Evolutionary conservation across 2,797 vertebrate species (phyloP), one percentile per base, ranked within the genome.

Genomic region (Phoeniculus purpureus): DNA sequence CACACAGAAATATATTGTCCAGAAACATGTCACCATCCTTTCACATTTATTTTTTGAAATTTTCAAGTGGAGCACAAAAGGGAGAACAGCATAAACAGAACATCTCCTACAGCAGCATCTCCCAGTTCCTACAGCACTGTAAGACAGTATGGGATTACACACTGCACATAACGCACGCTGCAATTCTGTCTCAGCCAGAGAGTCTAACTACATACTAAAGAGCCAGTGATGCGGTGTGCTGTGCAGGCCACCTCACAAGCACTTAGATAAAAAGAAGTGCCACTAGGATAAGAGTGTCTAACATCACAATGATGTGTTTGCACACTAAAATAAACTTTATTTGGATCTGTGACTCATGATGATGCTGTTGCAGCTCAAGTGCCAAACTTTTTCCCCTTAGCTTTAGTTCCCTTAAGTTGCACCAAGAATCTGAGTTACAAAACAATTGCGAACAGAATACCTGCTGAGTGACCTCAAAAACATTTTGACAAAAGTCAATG

Each of bases 201-300:
- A 22, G 29, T 34, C 51, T 73, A 29, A 65, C 23, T 21, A 4
- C 23, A 20, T 6, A 7, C 37, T n/a, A 73, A 37, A 37, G 37
- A 37, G 45, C 56, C 84, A 92, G 76, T 78, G 83, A 78, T 62
- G 40, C 1, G 4, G 15, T 32, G 64, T 2, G 3, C 25, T 31
- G 45, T 61, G 55, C 60, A 81, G 82, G 68, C 81, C 81, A 88
- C 71, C 65, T 77, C 80, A 60, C 77, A 92, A 92, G 81, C 47
- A 82, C 80, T 96, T 90, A 92, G 81, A 87, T 73, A 58, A 89
- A 58, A 89, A 70, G 91, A 48, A 88, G 52, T 65, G 83, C 84
- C 88, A 90, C 81, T 94, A 94, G 70, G 56, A n/a, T 26, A 67
- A 73, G 89, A 91, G 86, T 51, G 7, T 92, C 72, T 95, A 94